Evolutionary conservation across 2,113 vertebrate species (phyloP).

Genomic region (Burhinus oedicnemus): DNA sequence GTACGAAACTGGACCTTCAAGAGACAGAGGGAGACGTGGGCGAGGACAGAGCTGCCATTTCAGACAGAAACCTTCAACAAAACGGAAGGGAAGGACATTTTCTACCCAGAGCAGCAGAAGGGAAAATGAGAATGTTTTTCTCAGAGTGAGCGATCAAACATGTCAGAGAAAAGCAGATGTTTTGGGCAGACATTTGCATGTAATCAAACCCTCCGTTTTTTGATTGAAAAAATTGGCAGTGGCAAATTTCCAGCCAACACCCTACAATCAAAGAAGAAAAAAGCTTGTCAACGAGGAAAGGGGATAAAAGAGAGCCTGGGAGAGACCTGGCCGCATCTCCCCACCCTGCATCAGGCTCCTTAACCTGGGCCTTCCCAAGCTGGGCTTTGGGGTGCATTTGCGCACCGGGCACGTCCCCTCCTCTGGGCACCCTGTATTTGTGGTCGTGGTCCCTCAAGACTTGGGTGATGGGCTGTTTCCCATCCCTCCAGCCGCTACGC

Average conservation of each 20-base stretch:
- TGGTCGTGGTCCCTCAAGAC: rapidly evolving
- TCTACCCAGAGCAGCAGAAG: neutral
- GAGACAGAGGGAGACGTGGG: neutral
- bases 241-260: neutral
- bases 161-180: neutral
- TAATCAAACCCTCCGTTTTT: neutral
- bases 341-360: rapidly evolving
- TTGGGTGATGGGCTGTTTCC: too few relatives aligned
- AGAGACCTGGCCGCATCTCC: rapidly evolving
- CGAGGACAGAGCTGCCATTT: neutral
- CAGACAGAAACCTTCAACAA: neutral
- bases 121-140: neutral
- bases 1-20: neutral
- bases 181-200: neutral
- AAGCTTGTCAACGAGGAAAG: neutral
- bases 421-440: rapidly evolving
- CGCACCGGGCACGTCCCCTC: rapidly evolving
- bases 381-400: neutral
- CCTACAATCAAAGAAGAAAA: neutral
- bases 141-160: rapidly evolving
- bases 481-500: too few relatives aligned
- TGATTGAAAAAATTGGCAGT: neutral
- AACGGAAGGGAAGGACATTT: neutral
- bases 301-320: neutral
- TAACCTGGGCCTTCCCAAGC: neutral